phyloP scores from a whole-genome alignment of 2,113 vertebrate species.

The Onychostoma macrolepis region DNA sequence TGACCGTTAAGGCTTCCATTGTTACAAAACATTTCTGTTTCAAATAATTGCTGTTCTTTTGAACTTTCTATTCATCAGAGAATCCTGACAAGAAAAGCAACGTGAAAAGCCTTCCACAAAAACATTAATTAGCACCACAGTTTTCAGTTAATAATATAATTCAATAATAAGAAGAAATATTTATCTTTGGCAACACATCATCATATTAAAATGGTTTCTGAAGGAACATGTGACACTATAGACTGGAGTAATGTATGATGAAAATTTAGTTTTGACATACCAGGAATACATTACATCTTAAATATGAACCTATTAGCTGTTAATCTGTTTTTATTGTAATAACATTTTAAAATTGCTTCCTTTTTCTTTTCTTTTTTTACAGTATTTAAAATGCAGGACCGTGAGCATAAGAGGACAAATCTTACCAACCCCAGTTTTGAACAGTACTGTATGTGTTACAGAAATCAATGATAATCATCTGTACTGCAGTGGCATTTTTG shows the following conservation, averaged over 20 bases:
- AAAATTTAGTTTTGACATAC: background rate
- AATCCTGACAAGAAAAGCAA: background rate
- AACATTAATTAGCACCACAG: background rate
- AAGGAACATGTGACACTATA: background rate
- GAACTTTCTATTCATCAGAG: too few relatives aligned
- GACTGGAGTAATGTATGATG: background rate
- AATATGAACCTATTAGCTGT: background rate
- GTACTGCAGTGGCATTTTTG: background rate
- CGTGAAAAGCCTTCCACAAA: background rate
- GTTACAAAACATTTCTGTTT: background rate
- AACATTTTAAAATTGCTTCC: background rate
- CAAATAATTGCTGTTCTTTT: too few relatives aligned
- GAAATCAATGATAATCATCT: background rate
- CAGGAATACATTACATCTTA: background rate
- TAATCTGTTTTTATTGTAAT: too few relatives aligned
- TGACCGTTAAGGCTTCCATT: too few relatives aligned
- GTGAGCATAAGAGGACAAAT: background rate
- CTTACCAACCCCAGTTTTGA: background rate
- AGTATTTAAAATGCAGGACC: background rate
- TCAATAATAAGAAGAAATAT: background rate
- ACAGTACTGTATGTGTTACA: background rate
- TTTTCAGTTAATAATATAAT: background rate
- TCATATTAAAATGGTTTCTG: background rate
- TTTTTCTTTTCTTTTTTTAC: background rate
- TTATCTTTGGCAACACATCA: background rate